Base-by-base conservation (phyloP, 2,888 invertebrate genomes). In the Eupithecia pulchellata region DNA sequence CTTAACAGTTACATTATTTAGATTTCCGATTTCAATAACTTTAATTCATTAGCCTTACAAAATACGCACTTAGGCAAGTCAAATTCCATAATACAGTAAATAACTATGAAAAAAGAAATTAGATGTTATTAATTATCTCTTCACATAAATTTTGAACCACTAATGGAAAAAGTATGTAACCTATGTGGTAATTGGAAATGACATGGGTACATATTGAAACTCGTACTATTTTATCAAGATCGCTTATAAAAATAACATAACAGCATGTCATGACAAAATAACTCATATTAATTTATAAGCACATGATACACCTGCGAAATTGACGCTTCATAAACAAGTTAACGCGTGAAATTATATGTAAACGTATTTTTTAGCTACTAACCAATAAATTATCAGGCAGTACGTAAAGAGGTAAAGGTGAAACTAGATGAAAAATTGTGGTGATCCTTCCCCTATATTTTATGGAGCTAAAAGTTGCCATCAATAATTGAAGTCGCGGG, bases 401-500 rank as follows among this genome's bases (percentile, higher is more conserved):
- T 82, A 84, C 74, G 85, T 89, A 86, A 75, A 73, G 69, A 62
- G 65, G 69, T 74, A 88, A 91, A 90, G 85, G 84, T 88, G 88
- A 89, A 61, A 86, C 88, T 85, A 84, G 81, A 86, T 90, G 90
- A 91, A 85, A 91, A 91, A 91, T 91, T 80, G 89, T 85, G 78
- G 81, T 81, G 81, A 80, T 71, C 84, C 84, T 81, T 85, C 88
- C 88, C 88, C 88, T 87, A 91, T 93, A 92, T 90, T 91, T 93
- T 91, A 93, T 87, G 87, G 85, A 78, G 91, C 89, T 91, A 91
- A 91, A 89, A 93, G 90, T 93, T 91, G 86, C 88, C 87, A 92
- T 93, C 92, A 93, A 94, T 94, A 93, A 93, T 93, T 94, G 92
- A 93, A 93, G 89, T 88, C 86, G 81, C 78, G 79, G 79, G 89